Evolutionary conservation across 2,113 vertebrate genomes (phyloP), one percentile per base, ranked within the genome.

Genomic region (Malurus alboscapulatus): DNA sequence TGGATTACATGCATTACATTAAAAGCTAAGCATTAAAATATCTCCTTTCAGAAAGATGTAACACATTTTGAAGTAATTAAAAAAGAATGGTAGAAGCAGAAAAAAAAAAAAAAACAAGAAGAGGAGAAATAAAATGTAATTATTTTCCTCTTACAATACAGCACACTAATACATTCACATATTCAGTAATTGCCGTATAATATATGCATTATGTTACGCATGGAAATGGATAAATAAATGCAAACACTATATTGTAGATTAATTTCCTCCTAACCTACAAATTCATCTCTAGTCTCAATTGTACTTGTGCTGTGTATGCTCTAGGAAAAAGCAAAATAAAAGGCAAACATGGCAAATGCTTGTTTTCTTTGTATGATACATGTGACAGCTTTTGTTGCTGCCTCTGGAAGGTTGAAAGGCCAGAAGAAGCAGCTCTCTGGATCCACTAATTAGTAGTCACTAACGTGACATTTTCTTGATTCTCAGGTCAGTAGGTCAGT

Each of bases 381-480:
- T 91, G 71, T 98, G 98, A 98, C 98, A 98, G 97, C 94, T 97
- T 95, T 89, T 88, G 93, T 79, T 87, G 82, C 87, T 80, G 90
- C 73, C 92, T 96, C 80, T 75, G 73, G 82, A 96, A 97, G 98
- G 98, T 96, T 97, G 95, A 95, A 97, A 97, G 98, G 97, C 82
- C 98, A 97, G 85, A 84, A 92, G 91, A 96, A 97, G 96, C 73
- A 95, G 95, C 96, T 95, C 95, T 95, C 93, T 92, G 90, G 95
- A 96, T 96, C 45, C 95, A 87, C 97, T 98, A 98, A 99, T 99
- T 98, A 99, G 97, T 97, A 98, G 98, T 97, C 97, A 96, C 97
- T 96, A 96, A 97, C 96, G 96, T 97, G 97, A 98, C 98, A 98
- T 94, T 90, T 96, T 92, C 92, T 96, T 96, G 97, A 97, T 97